Evolutionary conservation across 2,113 vertebrate genomes (phyloP).

Genomic region (Gallinago media): DNA sequence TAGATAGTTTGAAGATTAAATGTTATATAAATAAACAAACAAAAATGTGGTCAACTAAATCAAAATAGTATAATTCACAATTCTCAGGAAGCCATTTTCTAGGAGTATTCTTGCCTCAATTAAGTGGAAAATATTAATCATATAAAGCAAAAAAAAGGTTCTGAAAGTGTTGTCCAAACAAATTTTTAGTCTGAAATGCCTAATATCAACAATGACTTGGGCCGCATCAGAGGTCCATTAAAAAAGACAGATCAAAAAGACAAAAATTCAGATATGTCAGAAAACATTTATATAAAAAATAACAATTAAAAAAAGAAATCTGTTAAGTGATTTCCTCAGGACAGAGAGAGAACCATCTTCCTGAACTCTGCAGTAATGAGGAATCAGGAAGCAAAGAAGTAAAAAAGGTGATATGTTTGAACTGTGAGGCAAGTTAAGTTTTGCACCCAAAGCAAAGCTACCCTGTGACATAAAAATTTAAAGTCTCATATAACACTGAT

Average conservation of each 20-base stretch:
- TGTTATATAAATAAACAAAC: background rate
- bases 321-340: background rate
- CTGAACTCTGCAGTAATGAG: background rate
- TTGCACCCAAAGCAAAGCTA: background rate
- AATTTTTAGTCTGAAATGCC: background rate
- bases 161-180: background rate
- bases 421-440: background rate
- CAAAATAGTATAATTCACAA: background rate
- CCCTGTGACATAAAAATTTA: background rate
- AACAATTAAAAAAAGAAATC: background rate
- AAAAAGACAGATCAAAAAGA: background rate
- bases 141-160: background rate
- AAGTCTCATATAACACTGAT: background rate
- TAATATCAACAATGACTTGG: background rate
- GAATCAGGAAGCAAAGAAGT: background rate
- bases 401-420: background rate
- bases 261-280: background rate
- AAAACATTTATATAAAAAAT: background rate
- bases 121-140: background rate
- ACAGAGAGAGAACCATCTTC: background rate
- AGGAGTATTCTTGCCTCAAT: background rate
- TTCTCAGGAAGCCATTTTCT: background rate
- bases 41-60: background rate
- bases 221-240: background rate
- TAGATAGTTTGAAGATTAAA: background rate